Percentiles rank a stretch among this genome's conserved stretches.
phyloP scores from a whole-genome alignment of 2,888 invertebrate genomes.

The Drosophila suboccidentalis region DNA sequence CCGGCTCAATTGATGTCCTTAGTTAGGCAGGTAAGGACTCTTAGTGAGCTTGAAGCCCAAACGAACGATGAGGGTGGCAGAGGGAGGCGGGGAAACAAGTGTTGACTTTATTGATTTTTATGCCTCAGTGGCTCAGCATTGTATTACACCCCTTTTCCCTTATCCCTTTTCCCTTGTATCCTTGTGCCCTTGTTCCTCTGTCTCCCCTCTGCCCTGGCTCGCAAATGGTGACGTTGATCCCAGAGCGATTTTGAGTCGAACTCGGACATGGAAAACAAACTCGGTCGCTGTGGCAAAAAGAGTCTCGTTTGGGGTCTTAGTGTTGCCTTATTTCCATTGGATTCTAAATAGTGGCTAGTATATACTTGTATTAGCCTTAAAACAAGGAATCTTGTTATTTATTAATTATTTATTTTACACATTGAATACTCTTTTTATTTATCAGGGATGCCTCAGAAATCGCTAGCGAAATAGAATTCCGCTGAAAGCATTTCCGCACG shows the following conservation, averaged over 20 bases:
- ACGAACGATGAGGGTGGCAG: too few relatives aligned
- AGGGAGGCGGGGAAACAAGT: slow-evolving; percentile 14
- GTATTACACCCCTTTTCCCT: not conserved
- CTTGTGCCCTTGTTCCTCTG: too few relatives aligned
- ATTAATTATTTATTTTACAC: too few relatives aligned
- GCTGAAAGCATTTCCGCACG: too few relatives aligned
- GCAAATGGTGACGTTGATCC: slow-evolving; percentile 19
- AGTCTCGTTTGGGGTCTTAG: not conserved
- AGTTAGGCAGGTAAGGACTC: slow-evolving; percentile 52
- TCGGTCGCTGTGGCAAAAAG: slow-evolving; percentile 15
- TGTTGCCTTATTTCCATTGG: not conserved
- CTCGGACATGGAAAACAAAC: slow-evolving; percentile 14
- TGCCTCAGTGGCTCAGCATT: slow-evolving; percentile 67
- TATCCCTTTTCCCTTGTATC: not conserved
- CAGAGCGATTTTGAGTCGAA: slow-evolving; percentile 21
- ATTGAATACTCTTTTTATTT: too few relatives aligned
- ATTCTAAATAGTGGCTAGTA: not conserved
- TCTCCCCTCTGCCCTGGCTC: not conserved
- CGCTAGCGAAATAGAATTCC: too few relatives aligned
- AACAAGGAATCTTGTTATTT: too few relatives aligned
- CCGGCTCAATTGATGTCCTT: slow-evolving; percentile 47
- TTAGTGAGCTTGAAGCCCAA: slow-evolving; percentile 2
- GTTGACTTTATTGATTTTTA: slow-evolving; percentile 77
- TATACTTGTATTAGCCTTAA: too few relatives aligned
- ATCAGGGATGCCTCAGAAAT: too few relatives aligned